A percentile compares a stretch with the other conserved stretches of the same genome.
Evolutionary conservation across 2,888 invertebrate species (phyloP).

Genomic region (Nasonia oneida): DNA sequence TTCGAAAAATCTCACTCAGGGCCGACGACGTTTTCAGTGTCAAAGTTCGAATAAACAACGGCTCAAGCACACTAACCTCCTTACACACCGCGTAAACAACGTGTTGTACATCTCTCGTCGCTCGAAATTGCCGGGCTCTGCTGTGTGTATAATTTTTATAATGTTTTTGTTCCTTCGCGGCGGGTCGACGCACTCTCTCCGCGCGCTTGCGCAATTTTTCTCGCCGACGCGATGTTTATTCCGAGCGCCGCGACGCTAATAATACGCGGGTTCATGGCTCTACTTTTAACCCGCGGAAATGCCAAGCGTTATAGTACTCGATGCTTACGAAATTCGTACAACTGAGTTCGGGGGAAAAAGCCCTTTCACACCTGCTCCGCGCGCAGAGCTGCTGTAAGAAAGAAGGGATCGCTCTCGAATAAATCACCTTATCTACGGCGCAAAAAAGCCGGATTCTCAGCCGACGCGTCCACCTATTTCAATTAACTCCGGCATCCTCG

Average conservation of each 20-base stretch:
- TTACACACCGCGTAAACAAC: background rate
- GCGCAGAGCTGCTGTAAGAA: background rate
- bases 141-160: background rate
- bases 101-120: background rate
- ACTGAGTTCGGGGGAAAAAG: background rate
- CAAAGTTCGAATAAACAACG: no score
- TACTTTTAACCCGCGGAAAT: slow-evolving; percentile 6
- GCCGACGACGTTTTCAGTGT: background rate
- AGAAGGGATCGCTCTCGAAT: slow-evolving; percentile 17
- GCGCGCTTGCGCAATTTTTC: slow-evolving; percentile 1
- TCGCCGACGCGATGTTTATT: background rate
- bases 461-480: slow-evolving; percentile 41
- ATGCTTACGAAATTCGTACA: background rate
- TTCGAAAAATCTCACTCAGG: background rate
- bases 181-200: background rate
- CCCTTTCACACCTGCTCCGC: background rate
- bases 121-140: background rate
- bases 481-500: slow-evolving; percentile 33
- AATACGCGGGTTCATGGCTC: background rate
- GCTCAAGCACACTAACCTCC: background rate
- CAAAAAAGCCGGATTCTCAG: background rate
- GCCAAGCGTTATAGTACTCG: background rate
- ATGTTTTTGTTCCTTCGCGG: background rate
- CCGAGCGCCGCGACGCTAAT: background rate
- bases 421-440: slow-evolving; percentile 44